Conservation (phyloP, 1,140 invertebrate species). For the Condylostylus longicornis region DNA sequence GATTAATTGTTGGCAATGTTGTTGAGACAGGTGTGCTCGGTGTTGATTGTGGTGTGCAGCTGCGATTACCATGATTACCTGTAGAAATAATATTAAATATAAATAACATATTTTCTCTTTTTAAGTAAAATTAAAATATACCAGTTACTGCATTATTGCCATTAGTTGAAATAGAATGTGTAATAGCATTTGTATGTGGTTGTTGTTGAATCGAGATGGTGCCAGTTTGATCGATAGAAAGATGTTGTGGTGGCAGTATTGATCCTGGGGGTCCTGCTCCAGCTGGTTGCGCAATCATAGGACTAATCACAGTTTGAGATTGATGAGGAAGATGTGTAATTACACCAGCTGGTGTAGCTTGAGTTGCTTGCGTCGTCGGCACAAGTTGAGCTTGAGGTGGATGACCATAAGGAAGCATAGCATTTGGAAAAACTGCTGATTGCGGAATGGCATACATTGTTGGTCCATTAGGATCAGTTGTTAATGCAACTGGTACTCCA, state of each 20-base stretch:
- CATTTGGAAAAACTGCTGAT: constrained; percentile 26
- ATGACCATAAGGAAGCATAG: constrained; percentile 25
- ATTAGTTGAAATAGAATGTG: constrained; percentile 4
- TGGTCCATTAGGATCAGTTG: constrained; percentile 19
- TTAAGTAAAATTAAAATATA: no score
- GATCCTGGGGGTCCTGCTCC: not conserved
- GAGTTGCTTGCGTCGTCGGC: constrained; percentile 6
- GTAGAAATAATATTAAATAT: no score
- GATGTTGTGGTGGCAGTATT: not conserved
- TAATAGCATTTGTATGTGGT: constrained; percentile 1
- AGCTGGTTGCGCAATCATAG: constrained; percentile 17
- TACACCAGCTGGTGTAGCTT: constrained; percentile 7
- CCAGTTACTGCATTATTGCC: no score
- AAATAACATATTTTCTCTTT: no score
- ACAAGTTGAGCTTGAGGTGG: constrained; percentile 8
- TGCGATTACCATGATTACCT: not conserved
- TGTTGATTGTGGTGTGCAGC: constrained; percentile 22
- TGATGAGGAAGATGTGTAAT: constrained; percentile 8
- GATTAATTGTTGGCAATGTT: constrained; percentile 3
- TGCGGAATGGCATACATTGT: constrained; percentile 26
- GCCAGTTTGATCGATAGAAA: constrained; percentile 1
- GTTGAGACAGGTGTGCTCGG: constrained; percentile 23
- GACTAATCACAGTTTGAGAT: constrained; percentile 22
- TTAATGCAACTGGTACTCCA: not conserved
- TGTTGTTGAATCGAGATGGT: constrained; percentile 1